Percentiles rank a stretch among this genome's conserved stretches.
phyloP scores from a whole-genome alignment of 2,888 invertebrate genomes.

The Dorcus parallelipipedus region DNA sequence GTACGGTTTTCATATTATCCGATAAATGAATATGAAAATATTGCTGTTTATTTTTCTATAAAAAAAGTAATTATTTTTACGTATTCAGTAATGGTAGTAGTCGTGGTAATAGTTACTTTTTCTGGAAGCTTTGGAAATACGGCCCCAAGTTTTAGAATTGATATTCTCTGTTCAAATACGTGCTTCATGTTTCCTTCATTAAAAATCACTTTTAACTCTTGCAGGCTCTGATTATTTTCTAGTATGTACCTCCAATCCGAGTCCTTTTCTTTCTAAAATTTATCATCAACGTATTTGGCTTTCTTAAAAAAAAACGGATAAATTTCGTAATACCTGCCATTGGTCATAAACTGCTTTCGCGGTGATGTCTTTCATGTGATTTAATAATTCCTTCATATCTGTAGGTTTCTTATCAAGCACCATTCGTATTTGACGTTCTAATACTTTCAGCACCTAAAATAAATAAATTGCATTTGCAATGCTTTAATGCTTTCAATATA shows the following conservation, averaged over 20 bases:
- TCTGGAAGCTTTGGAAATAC: slow-evolving; percentile 40
- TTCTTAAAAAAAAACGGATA: slow-evolving; percentile 3
- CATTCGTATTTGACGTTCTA: slow-evolving; percentile 41
- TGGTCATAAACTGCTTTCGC: slow-evolving; percentile 38
- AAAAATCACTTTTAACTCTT: slow-evolving; percentile 34
- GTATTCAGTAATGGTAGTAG: background rate
- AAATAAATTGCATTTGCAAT: background rate
- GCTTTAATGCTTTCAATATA: background rate
- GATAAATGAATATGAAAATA: slow-evolving; percentile 24
- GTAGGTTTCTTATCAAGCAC: slow-evolving; percentile 38
- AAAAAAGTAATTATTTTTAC: slow-evolving; percentile 4
- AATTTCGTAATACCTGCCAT: slow-evolving; percentile 35
- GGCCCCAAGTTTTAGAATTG: slow-evolving; percentile 33
- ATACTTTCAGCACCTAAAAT: slow-evolving; percentile 37
- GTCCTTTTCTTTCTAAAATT: slow-evolving; percentile 37
- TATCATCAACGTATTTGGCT: slow-evolving; percentile 1
- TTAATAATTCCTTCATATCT: slow-evolving; percentile 37
- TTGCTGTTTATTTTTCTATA: slow-evolving; percentile 26
- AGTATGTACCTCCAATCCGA: slow-evolving; percentile 33
- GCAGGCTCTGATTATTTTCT: slow-evolving; percentile 32
- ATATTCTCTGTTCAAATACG: slow-evolving; percentile 36
- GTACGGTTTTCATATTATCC: slow-evolving; percentile 23
- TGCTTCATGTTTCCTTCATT: slow-evolving; percentile 30
- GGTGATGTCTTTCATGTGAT: slow-evolving; percentile 35
- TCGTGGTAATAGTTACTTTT: slow-evolving; percentile 30